Evolutionary conservation across 53 echinoderm and acorn worm species (phyloP).

Genomic region (Holothuria scabra): DNA sequence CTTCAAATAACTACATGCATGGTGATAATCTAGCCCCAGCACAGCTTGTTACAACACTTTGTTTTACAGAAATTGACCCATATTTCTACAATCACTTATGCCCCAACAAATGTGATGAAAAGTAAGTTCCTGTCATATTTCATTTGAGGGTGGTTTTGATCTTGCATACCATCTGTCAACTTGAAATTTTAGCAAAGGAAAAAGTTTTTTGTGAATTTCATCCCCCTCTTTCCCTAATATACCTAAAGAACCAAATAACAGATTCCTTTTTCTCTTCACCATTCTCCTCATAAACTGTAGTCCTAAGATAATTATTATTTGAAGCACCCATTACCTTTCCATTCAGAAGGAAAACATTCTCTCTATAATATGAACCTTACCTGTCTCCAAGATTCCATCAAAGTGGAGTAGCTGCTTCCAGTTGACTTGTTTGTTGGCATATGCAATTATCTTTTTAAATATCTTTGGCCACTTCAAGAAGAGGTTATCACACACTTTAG

Average conservation of each 20-base stretch:
- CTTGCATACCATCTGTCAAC: too few species aligned
- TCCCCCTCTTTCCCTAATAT: background rate
- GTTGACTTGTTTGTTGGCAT: slow-evolving; percentile 33
- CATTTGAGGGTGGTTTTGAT: too few species aligned
- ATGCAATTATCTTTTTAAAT: background rate
- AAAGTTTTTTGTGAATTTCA: too few species aligned
- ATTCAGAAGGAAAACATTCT: too few species aligned
- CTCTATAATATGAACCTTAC: background rate
- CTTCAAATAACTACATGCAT: too few species aligned
- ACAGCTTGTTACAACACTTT: too few species aligned
- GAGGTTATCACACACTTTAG: slow-evolving; percentile 19
- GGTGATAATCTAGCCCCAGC: too few species aligned
- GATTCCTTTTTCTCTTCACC: slow-evolving; percentile 18
- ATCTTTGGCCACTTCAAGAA: slow-evolving; percentile 29
- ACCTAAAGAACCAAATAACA: slow-evolving; percentile 10
- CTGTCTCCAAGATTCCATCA: background rate
- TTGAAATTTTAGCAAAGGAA: too few species aligned
- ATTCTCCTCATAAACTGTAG: slow-evolving; percentile 21
- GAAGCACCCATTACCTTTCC: slow-evolving; percentile 8
- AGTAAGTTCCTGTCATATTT: too few species aligned
- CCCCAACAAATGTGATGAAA: too few species aligned
- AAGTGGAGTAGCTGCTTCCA: slow-evolving; percentile 14
- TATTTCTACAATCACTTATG: too few species aligned
- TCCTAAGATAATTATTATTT: slow-evolving; percentile 3
- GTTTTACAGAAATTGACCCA: too few species aligned